Conservation (phyloP, 2,113 vertebrate genomes). For the Protobothrops flavoviridis region DNA sequence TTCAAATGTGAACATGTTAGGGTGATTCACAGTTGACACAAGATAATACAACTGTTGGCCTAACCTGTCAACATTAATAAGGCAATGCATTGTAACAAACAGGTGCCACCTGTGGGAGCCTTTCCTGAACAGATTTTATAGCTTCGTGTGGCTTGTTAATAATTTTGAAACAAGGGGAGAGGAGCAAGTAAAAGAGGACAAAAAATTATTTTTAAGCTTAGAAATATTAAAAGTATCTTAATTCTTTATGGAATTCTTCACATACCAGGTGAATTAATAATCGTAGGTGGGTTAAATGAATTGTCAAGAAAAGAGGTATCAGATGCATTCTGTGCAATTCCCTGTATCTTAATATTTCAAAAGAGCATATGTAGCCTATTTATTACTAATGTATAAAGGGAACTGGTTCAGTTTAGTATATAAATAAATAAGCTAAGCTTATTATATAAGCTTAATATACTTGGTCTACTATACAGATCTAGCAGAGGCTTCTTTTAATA, state of each 20-base stretch:
- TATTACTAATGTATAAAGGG: not conserved
- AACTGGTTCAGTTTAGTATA: not conserved
- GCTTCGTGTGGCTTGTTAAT: not conserved
- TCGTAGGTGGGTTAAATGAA: not conserved
- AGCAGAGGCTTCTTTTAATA: not conserved
- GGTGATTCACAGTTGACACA: constrained; percentile 76
- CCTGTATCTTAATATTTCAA: not conserved
- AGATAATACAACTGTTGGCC: constrained; percentile 68
- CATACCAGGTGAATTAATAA: not conserved
- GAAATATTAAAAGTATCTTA: not conserved
- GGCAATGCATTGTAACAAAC: constrained; percentile 65
- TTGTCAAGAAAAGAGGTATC: not conserved
- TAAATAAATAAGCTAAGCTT: not conserved
- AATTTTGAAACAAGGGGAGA: not conserved
- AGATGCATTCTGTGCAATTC: not conserved
- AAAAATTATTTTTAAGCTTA: not conserved
- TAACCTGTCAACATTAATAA: constrained; percentile 74
- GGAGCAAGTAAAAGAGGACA: not conserved
- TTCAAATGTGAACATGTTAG: constrained; percentile 75
- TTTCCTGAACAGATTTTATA: not conserved
- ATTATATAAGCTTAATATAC: not conserved
- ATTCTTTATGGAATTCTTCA: not conserved
- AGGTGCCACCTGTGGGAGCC: constrained; percentile 64
- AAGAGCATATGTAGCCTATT: not conserved
- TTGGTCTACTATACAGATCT: not conserved